These are phyloP conservation scores for Dermolepida albohirtum DNA, from an alignment of 2,888 invertebrate genomes.

Conservation along the genomic window DNA sequence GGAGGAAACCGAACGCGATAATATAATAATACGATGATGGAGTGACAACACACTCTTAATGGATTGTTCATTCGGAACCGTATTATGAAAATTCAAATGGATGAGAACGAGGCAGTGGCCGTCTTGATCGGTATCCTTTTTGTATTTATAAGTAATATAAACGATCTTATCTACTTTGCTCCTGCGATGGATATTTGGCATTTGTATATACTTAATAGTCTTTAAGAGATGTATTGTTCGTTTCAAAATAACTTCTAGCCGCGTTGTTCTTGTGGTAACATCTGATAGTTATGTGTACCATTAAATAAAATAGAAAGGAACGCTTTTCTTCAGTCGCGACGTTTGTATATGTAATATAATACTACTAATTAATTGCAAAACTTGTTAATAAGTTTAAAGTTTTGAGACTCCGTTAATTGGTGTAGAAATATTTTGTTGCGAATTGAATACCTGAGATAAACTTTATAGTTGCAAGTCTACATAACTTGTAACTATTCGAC, in stretches of 20 bases:
- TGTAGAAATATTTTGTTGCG: too few species aligned
- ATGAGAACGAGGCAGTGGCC: not conserved
- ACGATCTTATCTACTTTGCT: conserved; percentile 35
- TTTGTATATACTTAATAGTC: conserved; percentile 31
- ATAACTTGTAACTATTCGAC: too few species aligned
- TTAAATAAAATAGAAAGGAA: not conserved
- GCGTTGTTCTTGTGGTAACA: too few species aligned
- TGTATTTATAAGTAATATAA: conserved; percentile 34
- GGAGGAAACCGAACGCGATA: conserved; percentile 15
- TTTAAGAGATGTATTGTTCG: conserved; percentile 22
- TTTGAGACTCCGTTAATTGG: too few species aligned
- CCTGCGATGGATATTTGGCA: conserved; percentile 25
- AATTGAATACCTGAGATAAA: too few species aligned
- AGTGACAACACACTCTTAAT: conserved; percentile 39
- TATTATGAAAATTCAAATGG: conserved; percentile 13
- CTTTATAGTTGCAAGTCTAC: too few species aligned
- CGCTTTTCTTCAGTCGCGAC: too few species aligned
- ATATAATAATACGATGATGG: conserved; percentile 39
- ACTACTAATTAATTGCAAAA: too few species aligned
- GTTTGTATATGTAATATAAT: too few species aligned
- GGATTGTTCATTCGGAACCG: conserved; percentile 35
- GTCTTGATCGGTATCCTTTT: conserved; percentile 32
- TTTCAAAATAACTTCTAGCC: conserved; percentile 4
- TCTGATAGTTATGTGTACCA: too few species aligned
- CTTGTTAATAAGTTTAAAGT: too few species aligned